Percentiles rank a stretch among this genome's conserved stretches.
phyloP scores from a whole-genome alignment of 2,113 vertebrate genomes.

The Ancistrus triradiatus region DNA sequence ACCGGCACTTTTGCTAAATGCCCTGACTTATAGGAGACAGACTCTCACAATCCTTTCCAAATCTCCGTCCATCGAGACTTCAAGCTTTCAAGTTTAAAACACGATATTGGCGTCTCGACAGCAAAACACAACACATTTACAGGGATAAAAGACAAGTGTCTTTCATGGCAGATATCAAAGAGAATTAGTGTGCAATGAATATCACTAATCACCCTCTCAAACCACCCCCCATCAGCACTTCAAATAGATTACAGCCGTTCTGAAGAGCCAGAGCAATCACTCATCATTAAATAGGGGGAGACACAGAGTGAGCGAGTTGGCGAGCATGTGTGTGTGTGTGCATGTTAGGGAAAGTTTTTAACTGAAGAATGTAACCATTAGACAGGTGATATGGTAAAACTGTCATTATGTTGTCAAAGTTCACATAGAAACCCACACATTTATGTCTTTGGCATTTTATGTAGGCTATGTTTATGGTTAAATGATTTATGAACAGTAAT shows the following conservation, averaged over 20 bases:
- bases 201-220: constrained; percentile 46
- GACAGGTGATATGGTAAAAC: constrained; percentile 4
- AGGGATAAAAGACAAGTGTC: constrained; percentile 40
- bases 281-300: constrained; percentile 39
- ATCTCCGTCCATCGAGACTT: too few species aligned
- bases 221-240: constrained; percentile 38
- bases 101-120: constrained; percentile 12
- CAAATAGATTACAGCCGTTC: constrained; percentile 40
- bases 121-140: constrained; percentile 37
- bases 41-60: too few species aligned
- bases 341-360: constrained; percentile 17
- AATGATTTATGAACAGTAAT: constrained; percentile 3
- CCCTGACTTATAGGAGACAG: too few species aligned
- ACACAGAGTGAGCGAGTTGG: not conserved
- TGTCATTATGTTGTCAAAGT: constrained; percentile 11
- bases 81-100: too few species aligned
- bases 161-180: constrained; percentile 45
- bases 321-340: constrained; percentile 8
- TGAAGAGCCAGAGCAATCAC: constrained; percentile 39
- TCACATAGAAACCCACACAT: not conserved
- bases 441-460: not conserved
- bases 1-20: too few species aligned
- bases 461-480: constrained; percentile 14
- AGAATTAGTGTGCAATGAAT: constrained; percentile 45
- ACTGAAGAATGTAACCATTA: constrained; percentile 3